Percentiles rank a stretch among this genome's conserved stretches.
Conservation (phyloP, 1,140 invertebrate genomes). For the Drosophila orena region DNA sequence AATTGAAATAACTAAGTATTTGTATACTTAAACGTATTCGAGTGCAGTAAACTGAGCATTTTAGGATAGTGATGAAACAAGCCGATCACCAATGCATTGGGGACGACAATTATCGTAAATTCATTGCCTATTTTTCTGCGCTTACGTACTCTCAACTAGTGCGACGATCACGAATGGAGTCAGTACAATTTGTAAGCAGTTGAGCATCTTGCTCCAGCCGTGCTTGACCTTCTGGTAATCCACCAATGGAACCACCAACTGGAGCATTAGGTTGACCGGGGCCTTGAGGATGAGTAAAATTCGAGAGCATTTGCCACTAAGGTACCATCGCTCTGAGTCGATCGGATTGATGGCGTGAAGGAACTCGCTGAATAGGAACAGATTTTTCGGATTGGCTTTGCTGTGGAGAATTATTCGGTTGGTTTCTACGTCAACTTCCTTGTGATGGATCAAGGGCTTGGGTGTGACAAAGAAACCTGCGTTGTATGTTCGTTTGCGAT, state of each 20-base stretch:
- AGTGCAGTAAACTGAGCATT: too few relatives aligned
- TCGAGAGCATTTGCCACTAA: not conserved
- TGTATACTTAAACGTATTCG: too few relatives aligned
- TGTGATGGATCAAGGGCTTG: not conserved
- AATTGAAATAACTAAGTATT: too few relatives aligned
- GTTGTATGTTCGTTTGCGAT: not conserved
- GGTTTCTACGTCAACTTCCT: conserved; percentile 2
- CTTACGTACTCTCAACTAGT: conserved; percentile 31
- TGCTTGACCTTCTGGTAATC: conserved; percentile 53
- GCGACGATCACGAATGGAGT: conserved; percentile 33
- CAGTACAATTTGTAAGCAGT: conserved; percentile 57
- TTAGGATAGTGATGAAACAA: too few relatives aligned
- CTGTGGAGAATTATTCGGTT: conserved; percentile 26
- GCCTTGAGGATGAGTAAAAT: not conserved
- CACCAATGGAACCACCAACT: conserved; percentile 42
- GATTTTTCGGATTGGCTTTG: conserved; percentile 35
- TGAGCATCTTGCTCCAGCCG: conserved; percentile 66
- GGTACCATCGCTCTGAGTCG: conserved; percentile 23
- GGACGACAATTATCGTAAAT: too few relatives aligned
- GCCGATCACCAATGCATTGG: too few relatives aligned
- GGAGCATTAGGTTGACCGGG: conserved; percentile 28
- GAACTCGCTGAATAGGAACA: conserved; percentile 31
- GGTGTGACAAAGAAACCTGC: conserved; percentile 5
- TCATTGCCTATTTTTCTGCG: not conserved
- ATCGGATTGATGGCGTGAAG: conserved; percentile 38